Evolutionary conservation across 1,140 invertebrate species (phyloP), one percentile per base, ranked within the genome.

Genomic region (Drosophila guanche): DNA sequence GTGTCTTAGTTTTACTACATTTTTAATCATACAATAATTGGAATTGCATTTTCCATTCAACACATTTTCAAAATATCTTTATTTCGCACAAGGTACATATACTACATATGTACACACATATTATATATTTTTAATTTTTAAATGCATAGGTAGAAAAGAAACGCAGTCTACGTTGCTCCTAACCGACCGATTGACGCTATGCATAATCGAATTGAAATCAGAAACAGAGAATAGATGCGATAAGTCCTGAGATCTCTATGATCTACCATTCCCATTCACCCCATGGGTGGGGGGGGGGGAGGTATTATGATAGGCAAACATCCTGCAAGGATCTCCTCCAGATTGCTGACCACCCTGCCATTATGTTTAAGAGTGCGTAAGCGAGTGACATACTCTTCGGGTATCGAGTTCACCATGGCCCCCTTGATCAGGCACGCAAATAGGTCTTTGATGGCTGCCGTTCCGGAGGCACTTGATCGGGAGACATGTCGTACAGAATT

Each of bases 361-460:
- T 91, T 91, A 25, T 90, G 86, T 20, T 77, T 89, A 6, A 91
- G 61, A 8, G 40, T 12, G 4, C 48, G 72, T 25, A 91, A 40
- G 42, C 68, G 74, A 2, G 59, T 10, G 0, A 91, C 54, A 23
- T 91, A 91, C 4, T 54, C 8, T 5, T 79, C 57, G 5, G 86
- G 86, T 7, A 91, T 52, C 4, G 59, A 73, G 2, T 78, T 84
- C 57, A 91, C 84, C 4, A 79, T 63, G 23, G 90, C 90, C 1
- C 90, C 90, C 33, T 90, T 77, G 0, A 91, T 73, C 4, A 91
- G 55, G 4, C 89, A 90, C 47, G 73, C 0, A 91, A 57, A 65
- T 91, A 91, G 0, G 90, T 91, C 27, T 73, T 80, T 2, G 90
- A 91, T 2, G 90, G 90, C 37, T 84, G 74, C 5, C 90, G 60